Percentiles rank a stretch among this genome's conserved stretches.
Conservation (phyloP, 2,888 invertebrate species). For the Tortrix viridana region DNA sequence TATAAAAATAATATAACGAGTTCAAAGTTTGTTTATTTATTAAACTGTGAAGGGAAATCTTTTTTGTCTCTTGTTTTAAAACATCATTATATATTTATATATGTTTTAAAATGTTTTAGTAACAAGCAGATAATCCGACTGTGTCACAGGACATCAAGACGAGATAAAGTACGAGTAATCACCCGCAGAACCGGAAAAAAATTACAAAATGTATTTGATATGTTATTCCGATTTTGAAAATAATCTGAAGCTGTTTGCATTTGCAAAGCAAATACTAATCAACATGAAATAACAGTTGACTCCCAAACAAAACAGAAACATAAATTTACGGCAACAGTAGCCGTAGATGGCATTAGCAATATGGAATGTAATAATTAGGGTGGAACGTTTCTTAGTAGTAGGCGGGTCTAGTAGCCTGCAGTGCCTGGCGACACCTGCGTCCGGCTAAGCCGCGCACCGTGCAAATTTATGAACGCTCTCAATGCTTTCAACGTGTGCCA, state of each 20-base stretch:
- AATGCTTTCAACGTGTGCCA: conserved; percentile 79
- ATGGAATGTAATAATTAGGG: conserved; percentile 41
- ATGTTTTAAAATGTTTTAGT: not conserved
- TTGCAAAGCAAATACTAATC: conserved; percentile 13
- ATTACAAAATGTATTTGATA: conserved; percentile 10
- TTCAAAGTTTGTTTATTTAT: conserved; percentile 3
- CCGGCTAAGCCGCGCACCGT: conserved; percentile 66
- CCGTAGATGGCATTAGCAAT: conserved; percentile 20
- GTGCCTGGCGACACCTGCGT: conserved; percentile 72
- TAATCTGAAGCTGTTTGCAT: conserved; percentile 10
- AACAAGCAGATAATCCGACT: not conserved
- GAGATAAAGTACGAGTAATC: not conserved
- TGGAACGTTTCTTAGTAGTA: conserved; percentile 52
- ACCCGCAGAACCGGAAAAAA: not conserved
- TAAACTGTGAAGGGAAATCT: not conserved
- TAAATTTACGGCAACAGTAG: conserved; percentile 8
- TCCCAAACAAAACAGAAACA: conserved; percentile 17
- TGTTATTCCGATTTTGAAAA: conserved; percentile 21
- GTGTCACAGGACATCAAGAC: not conserved
- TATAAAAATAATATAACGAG: conserved; percentile 19
- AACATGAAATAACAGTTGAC: conserved; percentile 11
- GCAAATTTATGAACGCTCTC: conserved; percentile 81
- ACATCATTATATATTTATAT: not conserved
- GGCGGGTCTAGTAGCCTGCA: conserved; percentile 54
- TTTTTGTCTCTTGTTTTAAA: conserved; percentile 1